These are phyloP conservation scores for Polietes domitor DNA, from an alignment of 2,888 invertebrate species.

Conservation along the genomic window DNA sequence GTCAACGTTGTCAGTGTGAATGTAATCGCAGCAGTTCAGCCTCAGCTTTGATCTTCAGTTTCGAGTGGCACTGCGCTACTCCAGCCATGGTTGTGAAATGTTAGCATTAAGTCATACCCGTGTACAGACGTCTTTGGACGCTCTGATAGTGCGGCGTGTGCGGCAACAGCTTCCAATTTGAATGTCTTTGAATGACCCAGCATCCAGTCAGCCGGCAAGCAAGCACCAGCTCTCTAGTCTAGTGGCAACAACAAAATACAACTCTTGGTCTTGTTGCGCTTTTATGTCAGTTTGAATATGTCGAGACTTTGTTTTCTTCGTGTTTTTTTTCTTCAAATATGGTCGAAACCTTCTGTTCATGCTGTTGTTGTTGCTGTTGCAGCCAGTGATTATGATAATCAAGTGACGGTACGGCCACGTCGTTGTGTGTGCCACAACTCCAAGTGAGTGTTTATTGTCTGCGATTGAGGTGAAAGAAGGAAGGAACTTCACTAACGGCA, in stretches of 20 bases:
- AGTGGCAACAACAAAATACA: not conserved
- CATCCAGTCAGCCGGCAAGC: no score
- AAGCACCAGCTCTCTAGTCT: not conserved
- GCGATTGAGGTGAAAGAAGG: slow-evolving; percentile 68
- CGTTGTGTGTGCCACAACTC: not conserved
- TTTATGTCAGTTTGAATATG: not conserved
- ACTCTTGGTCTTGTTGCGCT: not conserved
- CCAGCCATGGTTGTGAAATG: not conserved
- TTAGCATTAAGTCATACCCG: not conserved
- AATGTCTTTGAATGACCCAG: not conserved
- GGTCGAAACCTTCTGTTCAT: not conserved
- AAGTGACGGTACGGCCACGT: not conserved
- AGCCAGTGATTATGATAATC: slow-evolving; percentile 6
- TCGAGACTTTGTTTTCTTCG: not conserved
- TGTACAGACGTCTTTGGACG: not conserved
- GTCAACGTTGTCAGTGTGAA: not conserved
- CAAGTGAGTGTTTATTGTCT: not conserved
- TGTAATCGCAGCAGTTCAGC: not conserved
- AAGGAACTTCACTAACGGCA: slow-evolving; percentile 59
- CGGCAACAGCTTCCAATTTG: slow-evolving; percentile 28
- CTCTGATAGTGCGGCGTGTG: no score
- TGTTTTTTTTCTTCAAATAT: not conserved
- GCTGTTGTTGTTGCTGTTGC: not conserved
- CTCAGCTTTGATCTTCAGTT: not conserved
- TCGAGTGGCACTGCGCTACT: not conserved